Evolutionary conservation across 2,888 invertebrate species (phyloP).

Genomic region (Dicroscelio sp.): DNA sequence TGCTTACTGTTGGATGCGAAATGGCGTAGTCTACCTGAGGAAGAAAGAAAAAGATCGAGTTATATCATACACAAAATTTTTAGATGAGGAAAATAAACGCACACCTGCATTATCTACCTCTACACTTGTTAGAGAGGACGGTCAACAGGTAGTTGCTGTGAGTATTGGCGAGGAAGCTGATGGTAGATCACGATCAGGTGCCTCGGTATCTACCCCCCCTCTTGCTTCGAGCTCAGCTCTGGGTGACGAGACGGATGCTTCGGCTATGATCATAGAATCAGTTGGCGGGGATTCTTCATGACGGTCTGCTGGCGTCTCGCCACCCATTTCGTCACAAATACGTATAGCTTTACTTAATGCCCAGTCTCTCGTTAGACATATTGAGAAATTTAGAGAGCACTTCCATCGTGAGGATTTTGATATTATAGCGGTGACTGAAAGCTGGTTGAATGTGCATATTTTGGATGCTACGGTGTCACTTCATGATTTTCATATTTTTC

Average conservation of each 20-base stretch:
- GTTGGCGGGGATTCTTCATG: too few species aligned
- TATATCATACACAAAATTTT: neutral
- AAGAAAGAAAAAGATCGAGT: neutral
- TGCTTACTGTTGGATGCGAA: constrained; percentile 8
- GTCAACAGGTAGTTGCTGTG: too few species aligned
- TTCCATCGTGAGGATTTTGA: neutral
- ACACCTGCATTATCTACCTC: too few species aligned
- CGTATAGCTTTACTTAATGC: neutral
- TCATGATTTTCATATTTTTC: neutral
- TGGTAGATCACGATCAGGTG: too few species aligned
- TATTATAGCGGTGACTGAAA: neutral
- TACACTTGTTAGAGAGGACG: too few species aligned
- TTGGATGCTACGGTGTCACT: neutral
- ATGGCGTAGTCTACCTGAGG: neutral
- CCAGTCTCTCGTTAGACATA: neutral
- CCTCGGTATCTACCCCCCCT: too few species aligned
- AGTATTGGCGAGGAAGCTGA: too few species aligned
- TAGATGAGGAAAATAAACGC: neutral
- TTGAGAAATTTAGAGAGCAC: neutral
- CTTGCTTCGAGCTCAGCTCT: too few species aligned
- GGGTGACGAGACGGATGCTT: too few species aligned
- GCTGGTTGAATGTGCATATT: neutral
- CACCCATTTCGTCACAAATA: too few species aligned
- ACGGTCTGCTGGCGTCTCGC: neutral
- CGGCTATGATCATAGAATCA: too few species aligned